These are phyloP conservation scores for Psettodes erumei DNA, from an alignment of 2,113 vertebrate species.

Conservation along the genomic window DNA sequence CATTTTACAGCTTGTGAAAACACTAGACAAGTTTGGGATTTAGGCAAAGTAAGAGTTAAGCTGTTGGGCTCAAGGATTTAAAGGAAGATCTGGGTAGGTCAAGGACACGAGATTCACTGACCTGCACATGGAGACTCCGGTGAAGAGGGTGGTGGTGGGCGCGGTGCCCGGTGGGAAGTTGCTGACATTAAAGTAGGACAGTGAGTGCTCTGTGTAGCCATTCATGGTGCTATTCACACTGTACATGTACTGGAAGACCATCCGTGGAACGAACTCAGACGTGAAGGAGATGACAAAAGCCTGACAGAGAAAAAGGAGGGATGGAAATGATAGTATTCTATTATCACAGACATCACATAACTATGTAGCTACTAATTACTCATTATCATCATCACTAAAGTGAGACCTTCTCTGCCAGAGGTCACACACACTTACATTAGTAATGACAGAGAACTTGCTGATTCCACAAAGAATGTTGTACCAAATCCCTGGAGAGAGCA, in stretches of 20 bases:
- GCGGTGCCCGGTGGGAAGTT: constrained; percentile 91
- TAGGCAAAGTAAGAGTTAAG: constrained; percentile 39
- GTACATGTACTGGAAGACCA: constrained; percentile 95
- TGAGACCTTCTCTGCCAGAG: background rate
- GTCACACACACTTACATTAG: constrained; percentile 90
- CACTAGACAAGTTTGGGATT: constrained; percentile 1
- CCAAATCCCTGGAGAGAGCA: constrained; percentile 92
- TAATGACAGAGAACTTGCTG: constrained; percentile 98
- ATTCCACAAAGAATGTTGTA: constrained; percentile 95
- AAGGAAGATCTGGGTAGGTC: constrained; percentile 29
- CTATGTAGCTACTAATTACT: too few species aligned
- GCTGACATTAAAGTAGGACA: constrained; percentile 96
- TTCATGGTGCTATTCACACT: constrained; percentile 93
- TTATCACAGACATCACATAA: background rate
- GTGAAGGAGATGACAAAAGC: constrained; percentile 98
- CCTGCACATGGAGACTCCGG: constrained; percentile 93
- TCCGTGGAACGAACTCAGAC: constrained; percentile 96
- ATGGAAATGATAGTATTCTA: background rate
- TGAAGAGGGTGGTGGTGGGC: constrained; percentile 87
- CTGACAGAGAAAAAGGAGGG: constrained; percentile 73
- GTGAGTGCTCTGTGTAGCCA: constrained; percentile 95
- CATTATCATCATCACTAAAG: too few species aligned
- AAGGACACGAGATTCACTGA: constrained; percentile 71
- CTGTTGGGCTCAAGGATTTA: constrained; percentile 37
- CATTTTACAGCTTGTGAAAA: constrained; percentile 30